Conservation (phyloP, 1,140 invertebrate genomes). For the Homarus americanus region DNA sequence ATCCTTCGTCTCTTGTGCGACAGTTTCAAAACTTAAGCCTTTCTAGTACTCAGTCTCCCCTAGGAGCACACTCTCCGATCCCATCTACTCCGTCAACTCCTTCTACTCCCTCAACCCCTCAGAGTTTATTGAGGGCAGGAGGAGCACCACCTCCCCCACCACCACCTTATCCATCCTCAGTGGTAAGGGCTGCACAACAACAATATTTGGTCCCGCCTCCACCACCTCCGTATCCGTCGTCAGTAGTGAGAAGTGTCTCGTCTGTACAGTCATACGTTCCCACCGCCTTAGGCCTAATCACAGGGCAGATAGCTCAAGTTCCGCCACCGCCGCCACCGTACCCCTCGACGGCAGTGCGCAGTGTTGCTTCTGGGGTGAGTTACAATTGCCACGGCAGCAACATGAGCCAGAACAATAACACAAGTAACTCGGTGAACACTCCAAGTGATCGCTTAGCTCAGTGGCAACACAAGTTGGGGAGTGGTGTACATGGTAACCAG, state of each 20-base stretch:
- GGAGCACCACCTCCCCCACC: conserved; percentile 63
- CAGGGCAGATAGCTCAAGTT: conserved; percentile 50
- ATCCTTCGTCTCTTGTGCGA: conserved; percentile 71
- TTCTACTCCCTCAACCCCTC: conserved; percentile 60
- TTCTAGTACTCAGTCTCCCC: conserved; percentile 25
- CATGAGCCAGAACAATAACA: conserved; percentile 46
- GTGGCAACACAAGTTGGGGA: conserved; percentile 69
- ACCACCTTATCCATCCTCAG: conserved; percentile 69
- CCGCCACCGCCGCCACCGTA: conserved; percentile 63
- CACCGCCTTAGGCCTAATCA: conserved; percentile 24
- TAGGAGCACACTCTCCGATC: conserved; percentile 45
- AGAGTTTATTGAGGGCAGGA: conserved; percentile 53
- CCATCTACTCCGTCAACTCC: conserved; percentile 58
- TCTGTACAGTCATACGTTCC: conserved; percentile 53
- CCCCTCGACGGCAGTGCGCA: conserved; percentile 67
- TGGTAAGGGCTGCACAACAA: conserved; percentile 67
- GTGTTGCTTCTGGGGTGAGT: conserved; percentile 21
- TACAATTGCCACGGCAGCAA: conserved; percentile 39
- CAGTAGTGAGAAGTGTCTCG: conserved; percentile 74
- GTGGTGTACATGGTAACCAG: conserved; percentile 14
- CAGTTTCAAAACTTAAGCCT: conserved; percentile 58
- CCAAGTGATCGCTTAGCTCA: conserved; percentile 68
- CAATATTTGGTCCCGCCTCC: conserved; percentile 77
- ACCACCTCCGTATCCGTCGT: conserved; percentile 75
- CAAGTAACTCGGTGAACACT: conserved; percentile 34